A percentile compares a stretch with the other conserved stretches of the same genome.
These are phyloP conservation scores for Yponomeuta cagnagella DNA, from an alignment of 2,888 invertebrate species.

Conservation along the genomic window DNA sequence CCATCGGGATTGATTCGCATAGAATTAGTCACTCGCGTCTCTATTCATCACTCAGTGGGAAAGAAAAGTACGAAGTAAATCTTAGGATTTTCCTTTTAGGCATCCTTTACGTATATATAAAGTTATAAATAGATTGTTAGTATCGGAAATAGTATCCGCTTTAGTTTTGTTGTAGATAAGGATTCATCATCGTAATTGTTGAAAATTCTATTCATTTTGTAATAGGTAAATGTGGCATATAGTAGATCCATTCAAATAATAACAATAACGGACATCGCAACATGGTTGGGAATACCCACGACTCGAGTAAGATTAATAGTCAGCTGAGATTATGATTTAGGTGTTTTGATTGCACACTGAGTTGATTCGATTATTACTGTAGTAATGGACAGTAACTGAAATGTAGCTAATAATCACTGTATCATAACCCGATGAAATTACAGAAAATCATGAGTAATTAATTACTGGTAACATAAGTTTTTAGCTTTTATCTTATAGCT, in stretches of 20 bases:
- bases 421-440: neutral
- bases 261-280: constrained; percentile 1
- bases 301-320: neutral
- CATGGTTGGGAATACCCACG: neutral
- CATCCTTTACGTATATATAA: neutral
- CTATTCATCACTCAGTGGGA: neutral
- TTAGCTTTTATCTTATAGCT: no score
- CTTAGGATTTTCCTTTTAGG: neutral
- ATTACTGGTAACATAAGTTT: neutral
- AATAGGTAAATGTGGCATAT: no score
- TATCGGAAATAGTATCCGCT: no score
- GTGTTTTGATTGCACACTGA: neutral
- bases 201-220: neutral
- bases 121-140: no score
- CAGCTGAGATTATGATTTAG: neutral
- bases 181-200: neutral
- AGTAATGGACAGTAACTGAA: neutral
- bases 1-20: neutral
- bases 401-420: neutral
- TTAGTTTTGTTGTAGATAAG: neutral
- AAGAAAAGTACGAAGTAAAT: neutral
- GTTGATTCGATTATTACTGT: neutral
- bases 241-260: neutral
- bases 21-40: neutral
- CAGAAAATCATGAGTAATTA: neutral